Evolutionary conservation across 1,140 invertebrate genomes (phyloP), one percentile per base, ranked within the genome.

Genomic region (Oedothorax gibbosus): DNA sequence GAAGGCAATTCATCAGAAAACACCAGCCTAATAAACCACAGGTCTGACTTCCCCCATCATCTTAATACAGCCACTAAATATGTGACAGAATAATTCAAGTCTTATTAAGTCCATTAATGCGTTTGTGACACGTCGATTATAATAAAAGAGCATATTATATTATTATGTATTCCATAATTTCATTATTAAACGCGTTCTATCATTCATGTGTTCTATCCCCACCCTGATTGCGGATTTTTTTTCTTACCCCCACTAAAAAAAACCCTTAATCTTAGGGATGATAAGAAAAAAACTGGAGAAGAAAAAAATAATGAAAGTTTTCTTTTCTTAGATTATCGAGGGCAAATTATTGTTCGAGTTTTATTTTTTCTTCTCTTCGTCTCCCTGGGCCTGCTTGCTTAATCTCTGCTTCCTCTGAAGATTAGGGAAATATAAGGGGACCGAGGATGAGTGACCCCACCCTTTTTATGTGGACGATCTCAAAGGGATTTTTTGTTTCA

Each of bases 141-240:
- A 50, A 66, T 75, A 57, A 83, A 83, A 83, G 81, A 83, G 81
- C 81, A 83, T 83, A 83, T 83, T 83, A 75, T 83, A 83, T 83
- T 83, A 83, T 83, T 83, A 73, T 65, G 81, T 72, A 83, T 83
- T 83, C 81, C 81, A 83, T 83, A 83, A 83, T 83, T 83, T 83
- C 81, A 83, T 83, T 83, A 83, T 83, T 83, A 83, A 83, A 83
- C 81, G 81, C 68, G 50, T 54, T 75, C 69, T 83, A 83, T 83
- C 81, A 73, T 83, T 82, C 68, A 82, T 53, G 54, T 51, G 50
- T 49, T 15, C 68, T 7, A 56, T 64, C 71, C 81, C 81, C 81
- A 75, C 81, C 81, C 81, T 62, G 7, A 65, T n/a, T n/a, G n/a
- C n/a, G n/a, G n/a, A n/a, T n/a, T n/a, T n/a, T n/a, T n/a, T n/a